Conservation (phyloP, 2,797 vertebrate genomes). For the Chelmon rostratus region DNA sequence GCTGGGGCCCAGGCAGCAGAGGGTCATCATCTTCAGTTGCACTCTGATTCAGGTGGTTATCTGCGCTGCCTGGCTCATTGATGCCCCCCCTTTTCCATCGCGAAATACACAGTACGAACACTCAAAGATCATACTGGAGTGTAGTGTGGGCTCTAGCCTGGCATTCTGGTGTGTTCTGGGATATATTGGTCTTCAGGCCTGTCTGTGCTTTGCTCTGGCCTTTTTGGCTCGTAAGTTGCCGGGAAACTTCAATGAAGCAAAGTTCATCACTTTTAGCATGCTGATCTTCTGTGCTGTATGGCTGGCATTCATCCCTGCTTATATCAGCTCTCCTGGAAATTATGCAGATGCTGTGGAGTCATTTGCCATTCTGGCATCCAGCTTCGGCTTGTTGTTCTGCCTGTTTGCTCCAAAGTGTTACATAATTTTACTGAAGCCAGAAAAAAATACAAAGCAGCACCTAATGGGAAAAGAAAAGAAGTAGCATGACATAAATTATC, state of each 20-base stretch:
- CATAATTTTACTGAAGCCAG: constrained; percentile 82
- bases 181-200: constrained; percentile 83
- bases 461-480: constrained; percentile 78
- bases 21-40: constrained; percentile 79
- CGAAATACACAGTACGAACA: constrained; percentile 77
- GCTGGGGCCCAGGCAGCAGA: constrained; percentile 83
- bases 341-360: constrained; percentile 85
- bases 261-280: constrained; percentile 87
- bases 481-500: too few species aligned
- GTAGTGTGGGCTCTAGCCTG: constrained; percentile 82
- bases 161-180: constrained; percentile 85
- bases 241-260: constrained; percentile 86
- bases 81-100: constrained; percentile 76
- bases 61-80: constrained; percentile 80
- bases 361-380: constrained; percentile 85
- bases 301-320: constrained; percentile 86
- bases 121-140: constrained; percentile 85
- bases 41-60: constrained; percentile 82
- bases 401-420: constrained; percentile 85
- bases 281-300: constrained; percentile 86
- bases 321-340: constrained; percentile 84
- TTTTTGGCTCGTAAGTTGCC: constrained; percentile 84
- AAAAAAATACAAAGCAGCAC: constrained; percentile 84
- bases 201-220: constrained; percentile 83
- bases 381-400: constrained; percentile 82